Evolutionary conservation across 2,797 vertebrate genomes (phyloP).

Genomic region (Crenuchus spilurus): DNA sequence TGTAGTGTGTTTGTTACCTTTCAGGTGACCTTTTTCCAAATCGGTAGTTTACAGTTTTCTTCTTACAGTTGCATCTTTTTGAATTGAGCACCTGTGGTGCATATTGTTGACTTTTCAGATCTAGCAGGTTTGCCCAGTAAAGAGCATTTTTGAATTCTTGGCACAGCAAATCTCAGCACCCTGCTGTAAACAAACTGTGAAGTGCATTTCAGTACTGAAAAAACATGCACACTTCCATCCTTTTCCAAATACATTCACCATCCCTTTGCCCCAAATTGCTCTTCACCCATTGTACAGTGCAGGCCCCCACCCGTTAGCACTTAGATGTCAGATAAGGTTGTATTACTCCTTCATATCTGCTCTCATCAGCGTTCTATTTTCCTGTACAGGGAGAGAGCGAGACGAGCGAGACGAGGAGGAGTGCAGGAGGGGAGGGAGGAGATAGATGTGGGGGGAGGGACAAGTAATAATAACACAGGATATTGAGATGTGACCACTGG

Average conservation of each 20-base stretch:
- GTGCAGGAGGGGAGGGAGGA: slow-evolving; percentile 10
- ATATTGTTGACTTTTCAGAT: slow-evolving; percentile 5
- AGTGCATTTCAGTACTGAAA: background rate
- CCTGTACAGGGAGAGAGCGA: slow-evolving; percentile 52
- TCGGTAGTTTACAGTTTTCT: background rate
- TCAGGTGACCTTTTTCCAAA: slow-evolving; percentile 28
- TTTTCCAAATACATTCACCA: background rate
- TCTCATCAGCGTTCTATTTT: slow-evolving; percentile 51
- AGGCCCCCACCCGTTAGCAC: slow-evolving; percentile 11
- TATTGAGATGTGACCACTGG: slow-evolving; percentile 37
- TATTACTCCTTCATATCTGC: slow-evolving; percentile 44
- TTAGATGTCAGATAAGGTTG: slow-evolving; percentile 51
- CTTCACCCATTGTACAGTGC: background rate
- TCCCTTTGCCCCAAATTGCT: slow-evolving; percentile 14
- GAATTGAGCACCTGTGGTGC: background rate
- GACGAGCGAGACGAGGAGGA: slow-evolving; percentile 16
- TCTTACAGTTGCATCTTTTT: background rate
- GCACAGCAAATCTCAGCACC: background rate
- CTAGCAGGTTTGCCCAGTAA: background rate
- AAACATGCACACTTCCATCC: background rate
- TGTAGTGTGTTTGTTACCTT: slow-evolving; percentile 28
- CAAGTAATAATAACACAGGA: slow-evolving; percentile 39
- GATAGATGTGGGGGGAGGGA: slow-evolving; percentile 31
- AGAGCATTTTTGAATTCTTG: background rate
- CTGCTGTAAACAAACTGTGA: background rate